Percentiles rank a stretch among this genome's conserved stretches.
Evolutionary conservation across 2,113 vertebrate genomes (phyloP).

Genomic region (Prunella fulvescens): DNA sequence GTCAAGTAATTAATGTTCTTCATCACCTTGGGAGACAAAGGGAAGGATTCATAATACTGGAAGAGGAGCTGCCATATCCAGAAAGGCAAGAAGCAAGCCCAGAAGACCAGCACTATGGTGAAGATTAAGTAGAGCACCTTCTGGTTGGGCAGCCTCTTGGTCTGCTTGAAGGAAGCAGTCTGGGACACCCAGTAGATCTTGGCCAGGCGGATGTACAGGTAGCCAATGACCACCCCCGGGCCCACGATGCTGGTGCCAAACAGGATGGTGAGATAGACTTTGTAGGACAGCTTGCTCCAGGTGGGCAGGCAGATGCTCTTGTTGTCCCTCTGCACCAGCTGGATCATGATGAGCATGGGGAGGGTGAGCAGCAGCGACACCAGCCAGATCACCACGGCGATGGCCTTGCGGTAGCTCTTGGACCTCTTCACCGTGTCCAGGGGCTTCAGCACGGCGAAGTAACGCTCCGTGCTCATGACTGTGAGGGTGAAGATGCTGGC

Average conservation of each 20-base stretch:
- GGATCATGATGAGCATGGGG: slow-evolving; percentile 87
- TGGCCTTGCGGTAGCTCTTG: slow-evolving; percentile 88
- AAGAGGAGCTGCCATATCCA: slow-evolving; percentile 92
- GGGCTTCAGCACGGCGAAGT: slow-evolving; percentile 87
- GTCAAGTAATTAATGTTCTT: slow-evolving; percentile 90
- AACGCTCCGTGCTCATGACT: slow-evolving; percentile 89
- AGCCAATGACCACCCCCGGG: slow-evolving; percentile 87
- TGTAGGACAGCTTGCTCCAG: slow-evolving; percentile 81
- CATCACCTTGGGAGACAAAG: slow-evolving; percentile 79
- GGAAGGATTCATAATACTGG: slow-evolving; percentile 81
- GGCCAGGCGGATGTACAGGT: slow-evolving; percentile 85
- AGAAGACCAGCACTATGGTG: slow-evolving; percentile 89
- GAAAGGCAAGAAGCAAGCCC: slow-evolving; percentile 91
- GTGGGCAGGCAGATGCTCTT: slow-evolving; percentile 86
- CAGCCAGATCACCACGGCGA: slow-evolving; percentile 83
- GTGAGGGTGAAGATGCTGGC: slow-evolving; percentile 92
- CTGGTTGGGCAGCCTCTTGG: slow-evolving; percentile 67
- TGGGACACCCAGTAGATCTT: slow-evolving; percentile 90
- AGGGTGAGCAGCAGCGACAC: slow-evolving; percentile 85
- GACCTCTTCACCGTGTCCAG: slow-evolving; percentile 89
- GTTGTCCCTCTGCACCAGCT: slow-evolving; percentile 76
- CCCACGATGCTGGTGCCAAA: slow-evolving; percentile 92
- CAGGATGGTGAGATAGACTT: slow-evolving; percentile 84
- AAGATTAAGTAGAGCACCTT: slow-evolving; percentile 89
- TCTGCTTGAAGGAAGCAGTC: slow-evolving; percentile 88